A percentile compares a stretch with the other conserved stretches of the same genome.
Conservation (phyloP, 2,797 vertebrate genomes). For the Xiphorhynchus erythropygius region DNA sequence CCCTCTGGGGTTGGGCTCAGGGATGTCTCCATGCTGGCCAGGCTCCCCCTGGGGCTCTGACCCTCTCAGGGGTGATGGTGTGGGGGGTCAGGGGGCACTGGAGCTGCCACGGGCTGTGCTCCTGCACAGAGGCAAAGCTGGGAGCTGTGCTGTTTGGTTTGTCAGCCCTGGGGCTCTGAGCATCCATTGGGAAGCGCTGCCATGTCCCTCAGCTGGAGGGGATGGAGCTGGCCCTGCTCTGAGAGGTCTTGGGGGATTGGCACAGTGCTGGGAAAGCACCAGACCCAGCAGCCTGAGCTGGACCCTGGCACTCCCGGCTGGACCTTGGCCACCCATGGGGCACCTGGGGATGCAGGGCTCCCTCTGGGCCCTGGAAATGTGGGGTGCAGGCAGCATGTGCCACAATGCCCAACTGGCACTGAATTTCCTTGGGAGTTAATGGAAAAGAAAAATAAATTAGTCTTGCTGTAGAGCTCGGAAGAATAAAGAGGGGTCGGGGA, state of each 20-base stretch:
- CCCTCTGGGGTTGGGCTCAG: fast-evolving
- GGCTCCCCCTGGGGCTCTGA: neutral
- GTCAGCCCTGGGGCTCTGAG: neutral
- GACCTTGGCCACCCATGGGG: neutral
- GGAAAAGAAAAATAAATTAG: neutral
- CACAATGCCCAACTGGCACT: fast-evolving
- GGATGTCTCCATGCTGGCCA: fast-evolving
- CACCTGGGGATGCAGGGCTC: neutral
- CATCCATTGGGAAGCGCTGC: fast-evolving
- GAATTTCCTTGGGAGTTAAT: neutral
- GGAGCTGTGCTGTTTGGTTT: neutral
- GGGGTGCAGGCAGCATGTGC: neutral
- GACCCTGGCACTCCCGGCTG: fast-evolving
- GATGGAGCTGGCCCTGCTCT: neutral
- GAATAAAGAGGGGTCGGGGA: fast-evolving
- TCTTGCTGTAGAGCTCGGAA: neutral
- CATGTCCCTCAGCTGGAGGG: fast-evolving
- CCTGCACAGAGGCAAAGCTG: neutral
- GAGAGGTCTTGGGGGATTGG: fast-evolving
- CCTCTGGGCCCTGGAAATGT: neutral
- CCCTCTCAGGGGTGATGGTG: neutral
- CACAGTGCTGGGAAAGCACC: fast-evolving
- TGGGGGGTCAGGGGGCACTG: fast-evolving
- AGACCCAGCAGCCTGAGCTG: neutral
- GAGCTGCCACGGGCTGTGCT: fast-evolving